phyloP scores from a whole-genome alignment of 2,797 vertebrate genomes.

The Melanitta fusca region DNA sequence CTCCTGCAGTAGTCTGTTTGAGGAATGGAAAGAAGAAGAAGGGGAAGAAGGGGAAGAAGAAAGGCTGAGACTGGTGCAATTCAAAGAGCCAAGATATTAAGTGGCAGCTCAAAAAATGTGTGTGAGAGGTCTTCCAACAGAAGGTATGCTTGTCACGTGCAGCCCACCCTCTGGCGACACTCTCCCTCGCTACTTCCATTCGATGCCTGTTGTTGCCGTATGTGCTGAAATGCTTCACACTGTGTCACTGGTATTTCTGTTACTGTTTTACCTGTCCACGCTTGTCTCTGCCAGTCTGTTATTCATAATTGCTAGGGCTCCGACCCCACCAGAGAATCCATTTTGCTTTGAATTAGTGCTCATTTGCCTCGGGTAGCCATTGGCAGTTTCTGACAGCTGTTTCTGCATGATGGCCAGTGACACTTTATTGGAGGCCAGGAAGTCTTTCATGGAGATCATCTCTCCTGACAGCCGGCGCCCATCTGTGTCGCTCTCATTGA shows the following conservation, averaged over 20 bases:
- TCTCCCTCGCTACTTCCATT: background rate
- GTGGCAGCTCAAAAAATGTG: background rate
- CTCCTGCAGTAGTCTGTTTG: background rate
- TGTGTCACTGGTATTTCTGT: background rate
- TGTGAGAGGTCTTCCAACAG: background rate
- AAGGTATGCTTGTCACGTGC: background rate
- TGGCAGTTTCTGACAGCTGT: constrained; percentile 92
- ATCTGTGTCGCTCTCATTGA: constrained; percentile 90
- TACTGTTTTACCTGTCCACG: constrained; percentile 86
- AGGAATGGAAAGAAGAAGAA: background rate
- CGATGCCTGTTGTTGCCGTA: background rate
- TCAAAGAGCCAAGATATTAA: background rate
- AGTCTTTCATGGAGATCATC: constrained; percentile 96
- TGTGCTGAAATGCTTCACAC: background rate
- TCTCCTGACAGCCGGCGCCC: constrained; percentile 92
- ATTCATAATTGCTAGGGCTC: constrained; percentile 96
- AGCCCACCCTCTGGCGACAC: background rate
- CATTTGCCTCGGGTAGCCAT: constrained; percentile 86
- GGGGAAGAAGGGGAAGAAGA: background rate
- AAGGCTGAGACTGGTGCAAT: background rate
- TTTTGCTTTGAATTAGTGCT: constrained; percentile 82
- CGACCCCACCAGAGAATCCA: constrained; percentile 92
- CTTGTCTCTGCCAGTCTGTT: constrained; percentile 96
- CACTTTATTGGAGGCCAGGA: constrained; percentile 92
- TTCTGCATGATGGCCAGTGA: constrained; percentile 95